These are phyloP conservation scores for Galemys pyrenaicus DNA, from an alignment of 2,113 vertebrate species.

Conservation along the genomic window DNA sequence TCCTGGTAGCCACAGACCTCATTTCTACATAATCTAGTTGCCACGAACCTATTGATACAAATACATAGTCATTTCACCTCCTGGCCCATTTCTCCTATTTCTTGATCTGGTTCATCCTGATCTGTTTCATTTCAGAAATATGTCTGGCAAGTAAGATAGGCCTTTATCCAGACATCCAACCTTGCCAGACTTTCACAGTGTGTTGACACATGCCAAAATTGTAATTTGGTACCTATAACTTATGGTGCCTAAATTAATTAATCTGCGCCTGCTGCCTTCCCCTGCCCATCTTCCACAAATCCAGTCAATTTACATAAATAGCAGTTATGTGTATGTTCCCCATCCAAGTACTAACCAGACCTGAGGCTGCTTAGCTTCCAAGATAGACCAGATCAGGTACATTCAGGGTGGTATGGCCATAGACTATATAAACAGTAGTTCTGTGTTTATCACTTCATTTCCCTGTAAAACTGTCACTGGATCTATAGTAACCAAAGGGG, in stretches of 20 bases:
- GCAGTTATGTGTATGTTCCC: neutral
- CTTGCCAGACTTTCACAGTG: neutral
- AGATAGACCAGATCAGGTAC: too few relatives aligned
- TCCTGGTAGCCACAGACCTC: neutral
- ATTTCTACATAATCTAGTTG: neutral
- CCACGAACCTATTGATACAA: neutral
- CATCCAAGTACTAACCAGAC: too few relatives aligned
- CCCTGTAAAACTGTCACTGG: neutral
- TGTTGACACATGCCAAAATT: neutral
- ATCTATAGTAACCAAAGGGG: neutral
- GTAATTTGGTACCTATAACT: neutral
- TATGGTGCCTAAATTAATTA: neutral
- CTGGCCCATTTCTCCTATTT: neutral
- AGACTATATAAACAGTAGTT: neutral
- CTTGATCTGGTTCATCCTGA: neutral
- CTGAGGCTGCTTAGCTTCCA: too few relatives aligned
- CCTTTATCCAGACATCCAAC: neutral
- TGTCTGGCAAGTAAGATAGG: neutral
- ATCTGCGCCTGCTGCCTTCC: neutral
- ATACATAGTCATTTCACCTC: neutral
- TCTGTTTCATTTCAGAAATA: neutral
- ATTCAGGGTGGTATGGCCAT: too few relatives aligned
- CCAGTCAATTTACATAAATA: neutral
- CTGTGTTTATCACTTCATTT: neutral
- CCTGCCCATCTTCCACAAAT: neutral